Percentiles rank a stretch among this genome's conserved stretches.
Conservation (phyloP, 2,113 vertebrate species). For the Anoura caudifer region DNA sequence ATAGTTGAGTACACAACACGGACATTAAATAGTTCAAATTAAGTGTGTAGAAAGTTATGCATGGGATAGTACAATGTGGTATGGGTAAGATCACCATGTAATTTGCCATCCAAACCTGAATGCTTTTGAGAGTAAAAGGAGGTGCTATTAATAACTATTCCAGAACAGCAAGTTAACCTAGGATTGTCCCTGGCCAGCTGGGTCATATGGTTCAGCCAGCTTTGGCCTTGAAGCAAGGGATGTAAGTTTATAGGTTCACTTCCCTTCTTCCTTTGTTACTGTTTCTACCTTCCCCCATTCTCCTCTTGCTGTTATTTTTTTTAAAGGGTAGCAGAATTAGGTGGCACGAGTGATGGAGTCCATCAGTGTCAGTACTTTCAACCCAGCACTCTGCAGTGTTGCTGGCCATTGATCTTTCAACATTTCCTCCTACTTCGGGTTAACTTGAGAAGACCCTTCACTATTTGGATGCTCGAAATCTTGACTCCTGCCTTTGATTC, state of each 20-base stretch:
- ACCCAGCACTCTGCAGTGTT: neutral
- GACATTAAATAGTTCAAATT: neutral
- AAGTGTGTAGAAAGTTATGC: neutral
- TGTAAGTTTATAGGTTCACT: neutral
- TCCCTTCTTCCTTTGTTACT: neutral
- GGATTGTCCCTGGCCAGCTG: neutral
- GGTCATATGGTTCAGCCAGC: neutral
- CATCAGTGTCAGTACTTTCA: neutral
- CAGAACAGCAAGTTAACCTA: neutral
- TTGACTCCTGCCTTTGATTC: slow-evolving; percentile 41
- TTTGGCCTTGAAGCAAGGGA: neutral
- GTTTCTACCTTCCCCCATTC: neutral
- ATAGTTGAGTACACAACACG: neutral
- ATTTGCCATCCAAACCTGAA: neutral
- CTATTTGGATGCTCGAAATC: neutral
- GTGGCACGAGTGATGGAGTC: neutral
- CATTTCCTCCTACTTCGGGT: slow-evolving; percentile 9
- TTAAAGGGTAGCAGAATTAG: neutral
- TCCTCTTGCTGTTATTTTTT: neutral
- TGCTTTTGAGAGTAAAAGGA: neutral
- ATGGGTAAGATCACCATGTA: neutral
- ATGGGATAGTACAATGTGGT: neutral
- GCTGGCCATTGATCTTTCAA: neutral
- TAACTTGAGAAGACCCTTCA: slow-evolving; percentile 44
- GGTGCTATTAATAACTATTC: neutral